Conservation (phyloP, 2,888 invertebrate genomes). For the Diaphora mendica region DNA sequence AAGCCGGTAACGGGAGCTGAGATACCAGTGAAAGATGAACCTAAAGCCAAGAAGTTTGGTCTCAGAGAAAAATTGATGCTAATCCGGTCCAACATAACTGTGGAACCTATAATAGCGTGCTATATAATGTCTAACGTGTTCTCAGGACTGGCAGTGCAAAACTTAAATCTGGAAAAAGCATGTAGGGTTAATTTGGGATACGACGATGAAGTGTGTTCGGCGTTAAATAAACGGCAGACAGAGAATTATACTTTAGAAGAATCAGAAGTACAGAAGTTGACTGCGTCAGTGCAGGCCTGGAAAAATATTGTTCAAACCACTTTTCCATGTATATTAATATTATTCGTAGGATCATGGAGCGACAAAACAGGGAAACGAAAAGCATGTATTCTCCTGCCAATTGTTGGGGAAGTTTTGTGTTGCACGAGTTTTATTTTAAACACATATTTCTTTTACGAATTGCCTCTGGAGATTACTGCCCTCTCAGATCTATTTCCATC, state of each 20-base stretch:
- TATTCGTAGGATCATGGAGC: constrained; percentile 88
- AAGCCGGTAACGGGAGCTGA: constrained; percentile 69
- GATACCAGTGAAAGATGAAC: constrained; percentile 63
- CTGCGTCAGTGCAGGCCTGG: constrained; percentile 86
- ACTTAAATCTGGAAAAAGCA: constrained; percentile 94
- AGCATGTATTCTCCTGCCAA: constrained; percentile 86
- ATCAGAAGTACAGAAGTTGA: constrained; percentile 87
- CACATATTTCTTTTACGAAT: constrained; percentile 86
- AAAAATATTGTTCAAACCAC: constrained; percentile 86
- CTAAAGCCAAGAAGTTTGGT: constrained; percentile 64
- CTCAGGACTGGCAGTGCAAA: constrained; percentile 93
- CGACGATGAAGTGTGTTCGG: constrained; percentile 90
- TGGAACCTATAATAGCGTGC: constrained; percentile 89
- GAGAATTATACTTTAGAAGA: constrained; percentile 89
- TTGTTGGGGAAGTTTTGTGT: constrained; percentile 85
- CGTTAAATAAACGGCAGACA: constrained; percentile 90
- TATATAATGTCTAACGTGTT: constrained; percentile 90
- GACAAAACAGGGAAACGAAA: constrained; percentile 87
- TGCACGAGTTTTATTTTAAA: constrained; percentile 84
- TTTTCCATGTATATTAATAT: constrained; percentile 84
- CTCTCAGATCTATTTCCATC: constrained; percentile 86
- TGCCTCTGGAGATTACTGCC: constrained; percentile 86
- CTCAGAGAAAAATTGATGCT: constrained; percentile 79
- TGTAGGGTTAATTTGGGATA: constrained; percentile 93
- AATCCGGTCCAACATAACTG: constrained; percentile 88